phyloP scores from a whole-genome alignment of 1,140 invertebrate species.

The Atta texana region DNA sequence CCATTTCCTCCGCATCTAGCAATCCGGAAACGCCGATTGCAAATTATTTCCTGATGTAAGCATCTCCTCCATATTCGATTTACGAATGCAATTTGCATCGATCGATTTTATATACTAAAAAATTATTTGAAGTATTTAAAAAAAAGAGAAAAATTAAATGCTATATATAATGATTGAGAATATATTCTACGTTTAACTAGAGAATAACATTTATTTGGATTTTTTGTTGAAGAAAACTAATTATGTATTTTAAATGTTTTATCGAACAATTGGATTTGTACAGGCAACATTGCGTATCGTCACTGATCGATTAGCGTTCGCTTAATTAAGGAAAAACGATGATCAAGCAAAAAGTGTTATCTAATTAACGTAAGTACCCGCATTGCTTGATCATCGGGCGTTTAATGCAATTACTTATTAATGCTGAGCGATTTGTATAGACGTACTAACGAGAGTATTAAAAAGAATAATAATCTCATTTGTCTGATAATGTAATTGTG shows the following conservation, averaged over 20 bases:
- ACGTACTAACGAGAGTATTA: slow-evolving; percentile 24
- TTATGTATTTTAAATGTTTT: slow-evolving; percentile 6
- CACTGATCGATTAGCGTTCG: slow-evolving; percentile 50
- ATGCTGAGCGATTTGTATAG: slow-evolving; percentile 57
- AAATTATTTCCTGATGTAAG: slow-evolving; percentile 66
- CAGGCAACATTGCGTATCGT: slow-evolving; percentile 20
- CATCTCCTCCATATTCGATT: neutral
- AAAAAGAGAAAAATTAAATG: neutral
- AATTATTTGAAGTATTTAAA: neutral
- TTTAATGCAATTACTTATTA: slow-evolving; percentile 69
- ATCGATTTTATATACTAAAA: slow-evolving; percentile 10
- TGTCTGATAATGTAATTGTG: slow-evolving; percentile 61
- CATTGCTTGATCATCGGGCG: slow-evolving; percentile 55
- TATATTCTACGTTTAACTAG: neutral
- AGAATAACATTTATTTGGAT: neutral
- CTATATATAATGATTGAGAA: neutral
- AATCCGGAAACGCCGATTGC: slow-evolving; percentile 39
- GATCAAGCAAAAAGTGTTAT: slow-evolving; percentile 65
- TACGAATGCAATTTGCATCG: slow-evolving; percentile 2
- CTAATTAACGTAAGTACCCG: slow-evolving; percentile 65
- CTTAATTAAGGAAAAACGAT: slow-evolving; percentile 62
- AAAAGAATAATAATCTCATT: slow-evolving; percentile 45
- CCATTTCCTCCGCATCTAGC: slow-evolving; percentile 39
- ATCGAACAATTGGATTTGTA: neutral
- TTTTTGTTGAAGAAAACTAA: neutral